Percentiles rank a stretch among this genome's conserved stretches.
These are phyloP conservation scores for Rhopalosiphum padi DNA, from an alignment of 1,140 invertebrate species.

Conservation along the genomic window DNA sequence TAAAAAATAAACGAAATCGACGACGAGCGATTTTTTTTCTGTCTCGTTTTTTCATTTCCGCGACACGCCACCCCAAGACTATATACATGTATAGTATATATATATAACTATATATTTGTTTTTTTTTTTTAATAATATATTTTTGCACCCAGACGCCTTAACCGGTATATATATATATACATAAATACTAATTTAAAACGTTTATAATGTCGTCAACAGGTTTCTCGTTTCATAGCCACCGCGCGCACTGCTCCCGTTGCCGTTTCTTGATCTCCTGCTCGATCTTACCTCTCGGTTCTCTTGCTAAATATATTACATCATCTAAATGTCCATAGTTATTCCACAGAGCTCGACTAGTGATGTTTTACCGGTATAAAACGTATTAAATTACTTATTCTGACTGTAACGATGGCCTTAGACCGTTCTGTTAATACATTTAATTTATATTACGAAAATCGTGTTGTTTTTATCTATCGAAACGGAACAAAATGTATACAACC, in stretches of 20 bases:
- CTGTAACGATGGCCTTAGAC: neutral
- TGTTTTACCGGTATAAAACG: neutral
- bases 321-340: neutral
- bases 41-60: neutral
- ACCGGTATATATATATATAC: neutral
- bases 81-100: neutral
- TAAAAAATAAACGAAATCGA: constrained; percentile 51
- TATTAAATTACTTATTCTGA: neutral
- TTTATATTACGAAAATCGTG: neutral
- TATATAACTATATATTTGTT: neutral
- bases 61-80: neutral
- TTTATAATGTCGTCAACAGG: constrained; percentile 53
- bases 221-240: neutral
- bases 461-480: neutral
- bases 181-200: constrained; percentile 52
- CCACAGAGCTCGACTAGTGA: neutral
- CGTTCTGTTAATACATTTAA: neutral
- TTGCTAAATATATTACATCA: neutral
- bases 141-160: neutral
- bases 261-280: neutral
- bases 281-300: neutral
- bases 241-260: neutral
- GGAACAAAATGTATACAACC: neutral
- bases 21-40: constrained; percentile 23
- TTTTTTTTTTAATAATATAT: neutral